phyloP scores from a whole-genome alignment of 1,140 invertebrate genomes.

The Ridgeia piscesae region DNA sequence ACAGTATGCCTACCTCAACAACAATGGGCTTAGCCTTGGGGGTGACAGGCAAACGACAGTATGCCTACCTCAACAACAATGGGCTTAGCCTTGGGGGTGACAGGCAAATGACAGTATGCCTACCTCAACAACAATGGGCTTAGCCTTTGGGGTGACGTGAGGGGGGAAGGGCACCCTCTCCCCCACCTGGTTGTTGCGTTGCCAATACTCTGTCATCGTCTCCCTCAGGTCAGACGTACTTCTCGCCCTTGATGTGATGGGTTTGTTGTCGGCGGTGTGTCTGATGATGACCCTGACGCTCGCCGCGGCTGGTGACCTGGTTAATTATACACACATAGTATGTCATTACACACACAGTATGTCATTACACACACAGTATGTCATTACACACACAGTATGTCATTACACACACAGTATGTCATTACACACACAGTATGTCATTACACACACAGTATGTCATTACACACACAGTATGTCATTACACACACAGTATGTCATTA shows the following conservation, averaged over 20 bases:
- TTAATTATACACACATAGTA: neutral
- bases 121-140: slow-evolving; percentile 43
- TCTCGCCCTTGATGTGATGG: slow-evolving; percentile 34
- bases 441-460: too few relatives aligned
- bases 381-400: too few relatives aligned
- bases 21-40: too few relatives aligned
- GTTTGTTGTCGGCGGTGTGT: slow-evolving; percentile 29
- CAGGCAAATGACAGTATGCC: neutral
- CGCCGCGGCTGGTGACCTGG: neutral
- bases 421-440: too few relatives aligned
- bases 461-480: too few relatives aligned
- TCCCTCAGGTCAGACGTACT: slow-evolving; percentile 40
- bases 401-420: too few relatives aligned
- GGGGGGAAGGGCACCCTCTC: slow-evolving; percentile 28
- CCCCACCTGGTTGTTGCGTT: slow-evolving; percentile 5
- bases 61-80: too few relatives aligned
- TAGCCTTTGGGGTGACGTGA: slow-evolving; percentile 25
- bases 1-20: too few relatives aligned
- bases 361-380: too few relatives aligned
- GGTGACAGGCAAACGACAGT: too few relatives aligned
- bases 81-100: too few relatives aligned
- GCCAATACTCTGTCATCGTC: slow-evolving; percentile 30
- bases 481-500: neutral
- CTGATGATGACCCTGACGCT: slow-evolving; percentile 15
- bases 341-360: neutral